Evolutionary conservation across 2,113 vertebrate genomes (phyloP).

Genomic region (Bagarius yarrelli): DNA sequence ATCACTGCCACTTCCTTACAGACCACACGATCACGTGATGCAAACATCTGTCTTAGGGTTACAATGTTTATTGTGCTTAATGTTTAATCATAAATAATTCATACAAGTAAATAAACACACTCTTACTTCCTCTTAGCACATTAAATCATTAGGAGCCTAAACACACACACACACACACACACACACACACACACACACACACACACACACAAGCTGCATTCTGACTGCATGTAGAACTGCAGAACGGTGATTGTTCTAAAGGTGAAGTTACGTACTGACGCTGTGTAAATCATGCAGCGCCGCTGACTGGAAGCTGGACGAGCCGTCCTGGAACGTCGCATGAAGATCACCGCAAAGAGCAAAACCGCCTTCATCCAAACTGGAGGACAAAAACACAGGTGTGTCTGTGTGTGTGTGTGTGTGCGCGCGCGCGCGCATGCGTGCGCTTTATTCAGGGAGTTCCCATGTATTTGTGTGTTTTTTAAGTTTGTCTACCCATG

Average conservation of each 20-base stretch:
- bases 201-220: no score
- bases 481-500: neutral
- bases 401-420: constrained; percentile 20
- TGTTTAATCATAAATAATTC: neutral
- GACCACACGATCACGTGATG: neutral
- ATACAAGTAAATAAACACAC: neutral
- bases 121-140: no score
- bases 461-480: neutral
- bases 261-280: neutral
- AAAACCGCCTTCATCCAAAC: constrained; percentile 84
- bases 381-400: constrained; percentile 92
- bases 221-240: no score
- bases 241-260: neutral
- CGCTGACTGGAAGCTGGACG: constrained; percentile 95
- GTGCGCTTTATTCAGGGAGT: neutral
- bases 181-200: no score
- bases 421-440: neutral
- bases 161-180: no score
- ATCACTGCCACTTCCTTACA: neutral
- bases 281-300: constrained; percentile 70
- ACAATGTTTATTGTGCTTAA: neutral
- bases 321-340: constrained; percentile 88
- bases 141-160: no score
- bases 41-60: neutral
- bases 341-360: constrained; percentile 86